Base-by-base conservation (phyloP, 2,113 vertebrate genomes). In the Pycnonotus jocosus region DNA sequence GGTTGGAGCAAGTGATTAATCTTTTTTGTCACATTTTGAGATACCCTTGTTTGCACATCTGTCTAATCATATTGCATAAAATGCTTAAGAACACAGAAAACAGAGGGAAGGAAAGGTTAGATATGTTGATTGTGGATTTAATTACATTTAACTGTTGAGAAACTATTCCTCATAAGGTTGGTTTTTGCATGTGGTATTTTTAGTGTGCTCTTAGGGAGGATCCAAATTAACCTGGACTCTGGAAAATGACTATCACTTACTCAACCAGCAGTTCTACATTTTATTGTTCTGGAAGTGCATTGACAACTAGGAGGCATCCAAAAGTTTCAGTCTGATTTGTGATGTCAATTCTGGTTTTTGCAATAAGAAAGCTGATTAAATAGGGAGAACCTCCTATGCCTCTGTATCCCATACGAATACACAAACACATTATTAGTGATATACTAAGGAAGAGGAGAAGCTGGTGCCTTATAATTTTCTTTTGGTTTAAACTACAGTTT, bases 21-120 rank as follows among this genome's bases (percentile, higher is more conserved):
- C 79, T 68, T 86, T 86, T 94, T 74, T 5, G 2, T 92, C 77
- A 57, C 20, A 69, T 74, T 90, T 95, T 92, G 2, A 1, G 40
- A 84, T 86, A 88, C 20, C 22, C 60, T 82, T 87, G 53, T 91
- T 95, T 95, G 72, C 69, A 92, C 93, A 96, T 95, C 94, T 92
- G 92, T 81, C 61, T 68, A 90, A 78, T 92, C 60, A 86, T 88
- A 84, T 86, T 68, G 51, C 65, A 74, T 86, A 65, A 88, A 93
- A 94, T 88, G 64, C 79, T 88, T 95, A 92, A 88, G 60, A 92
- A 86, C 72, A 92, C 53, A 90, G 57, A 86, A 74, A 53, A 84
- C 35, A 90, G 44, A 71, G 48, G 25, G 27, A 94, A 90, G 15
- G 15, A 93, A 93, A 90, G 83, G 61, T 8, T 95, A 45, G 54